A percentile compares a stretch with the other conserved stretches of the same genome.
Evolutionary conservation across 2,113 vertebrate species (phyloP).

Genomic region (Lepidothrix coronata): DNA sequence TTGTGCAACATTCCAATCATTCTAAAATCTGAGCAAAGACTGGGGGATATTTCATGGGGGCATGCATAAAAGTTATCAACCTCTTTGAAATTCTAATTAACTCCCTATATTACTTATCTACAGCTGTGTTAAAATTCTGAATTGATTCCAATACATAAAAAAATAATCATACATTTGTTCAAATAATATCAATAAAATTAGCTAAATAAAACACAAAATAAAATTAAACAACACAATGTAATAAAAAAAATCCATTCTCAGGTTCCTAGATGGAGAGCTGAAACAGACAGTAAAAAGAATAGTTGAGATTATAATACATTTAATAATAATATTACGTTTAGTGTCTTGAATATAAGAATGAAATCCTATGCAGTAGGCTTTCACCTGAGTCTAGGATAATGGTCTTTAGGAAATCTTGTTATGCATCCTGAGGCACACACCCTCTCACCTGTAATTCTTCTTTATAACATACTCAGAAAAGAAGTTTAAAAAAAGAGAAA

Average conservation of each 20-base stretch:
- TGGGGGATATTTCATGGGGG: not conserved
- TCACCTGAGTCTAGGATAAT: not conserved
- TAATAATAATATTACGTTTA: not conserved
- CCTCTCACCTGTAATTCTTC: not conserved
- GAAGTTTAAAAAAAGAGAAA: not conserved
- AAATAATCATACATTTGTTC: not conserved
- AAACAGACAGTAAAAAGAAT: not conserved
- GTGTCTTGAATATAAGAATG: not conserved
- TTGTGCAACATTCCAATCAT: not conserved
- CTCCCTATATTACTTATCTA: not conserved
- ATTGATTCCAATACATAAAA: not conserved
- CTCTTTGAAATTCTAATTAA: not conserved
- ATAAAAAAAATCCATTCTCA: not conserved
- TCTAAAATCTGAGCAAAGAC: not conserved
- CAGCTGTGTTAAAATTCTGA: not conserved
- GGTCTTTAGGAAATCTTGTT: not conserved
- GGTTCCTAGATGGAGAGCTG: not conserved
- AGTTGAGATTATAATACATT: not conserved
- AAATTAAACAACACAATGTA: not conserved
- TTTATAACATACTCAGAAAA: not conserved
- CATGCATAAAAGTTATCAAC: not conserved
- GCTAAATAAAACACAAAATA: not conserved
- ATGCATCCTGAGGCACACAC: not conserved
- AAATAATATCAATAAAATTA: not conserved
- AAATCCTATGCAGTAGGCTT: not conserved